Conservation (phyloP, 2,888 invertebrate genomes). For the Coronaproctus castanopsis region DNA sequence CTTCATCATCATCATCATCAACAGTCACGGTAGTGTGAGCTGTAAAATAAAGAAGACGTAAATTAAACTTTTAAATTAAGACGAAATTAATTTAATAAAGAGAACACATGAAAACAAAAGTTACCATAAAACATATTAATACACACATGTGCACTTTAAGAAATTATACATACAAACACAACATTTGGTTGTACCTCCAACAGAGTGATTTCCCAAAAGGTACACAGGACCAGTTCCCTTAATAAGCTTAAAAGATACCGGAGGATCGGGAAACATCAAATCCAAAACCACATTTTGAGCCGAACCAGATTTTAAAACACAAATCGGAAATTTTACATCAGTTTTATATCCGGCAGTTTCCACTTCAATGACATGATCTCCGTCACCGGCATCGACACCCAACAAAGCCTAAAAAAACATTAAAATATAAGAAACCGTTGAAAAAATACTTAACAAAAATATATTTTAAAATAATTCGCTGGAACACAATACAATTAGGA, state of each 20-base stretch:
- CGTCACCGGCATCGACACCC: slow-evolving; percentile 61
- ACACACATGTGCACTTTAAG: no score
- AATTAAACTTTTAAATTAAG: no score
- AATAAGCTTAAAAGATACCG: slow-evolving; percentile 58
- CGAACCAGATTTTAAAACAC: slow-evolving; percentile 58
- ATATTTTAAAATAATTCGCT: no score
- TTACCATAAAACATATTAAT: no score
- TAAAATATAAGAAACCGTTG: no score
- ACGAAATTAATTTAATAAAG: no score
- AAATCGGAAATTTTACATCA: slow-evolving; percentile 61
- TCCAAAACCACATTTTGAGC: slow-evolving; percentile 49
- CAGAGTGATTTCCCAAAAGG: slow-evolving; percentile 61
- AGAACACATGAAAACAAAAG: no score
- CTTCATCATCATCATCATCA: slow-evolving; percentile 45
- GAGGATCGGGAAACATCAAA: slow-evolving; percentile 68
- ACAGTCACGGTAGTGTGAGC: no score
- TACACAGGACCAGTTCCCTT: slow-evolving; percentile 59
- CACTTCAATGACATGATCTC: slow-evolving; percentile 59
- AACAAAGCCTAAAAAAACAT: slow-evolving; percentile 40
- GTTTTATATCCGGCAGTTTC: slow-evolving; percentile 61
- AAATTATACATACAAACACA: no score
- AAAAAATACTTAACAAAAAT: no score
- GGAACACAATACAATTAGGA: no score
- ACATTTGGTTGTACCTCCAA: slow-evolving; percentile 38
- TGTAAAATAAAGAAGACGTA: no score